A percentile compares a stretch with the other conserved stretches of the same genome.
phyloP scores from a whole-genome alignment of 2,113 vertebrate genomes.

The Telmatochromis bifrenatus region DNA sequence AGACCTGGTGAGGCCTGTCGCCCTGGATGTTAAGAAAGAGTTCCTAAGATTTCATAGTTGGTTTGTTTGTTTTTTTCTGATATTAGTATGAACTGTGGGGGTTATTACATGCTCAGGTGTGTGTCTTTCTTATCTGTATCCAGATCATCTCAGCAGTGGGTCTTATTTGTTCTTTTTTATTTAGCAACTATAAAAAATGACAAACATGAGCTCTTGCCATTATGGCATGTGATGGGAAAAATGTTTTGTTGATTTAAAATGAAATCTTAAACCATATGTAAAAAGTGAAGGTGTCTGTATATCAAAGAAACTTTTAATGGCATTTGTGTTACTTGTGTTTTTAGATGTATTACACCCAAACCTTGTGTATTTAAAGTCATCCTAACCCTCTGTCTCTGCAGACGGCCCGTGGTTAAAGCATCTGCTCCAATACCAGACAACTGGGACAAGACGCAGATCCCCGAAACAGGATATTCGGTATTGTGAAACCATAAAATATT shows the following conservation, averaged over 20 bases:
- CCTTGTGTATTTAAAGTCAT: not conserved
- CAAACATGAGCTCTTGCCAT: not conserved
- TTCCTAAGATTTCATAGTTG: not conserved
- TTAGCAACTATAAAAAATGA: rapidly evolving
- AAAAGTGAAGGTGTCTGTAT: not conserved
- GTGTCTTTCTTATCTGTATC: rapidly evolving
- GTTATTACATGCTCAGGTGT: not conserved
- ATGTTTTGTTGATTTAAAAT: not conserved
- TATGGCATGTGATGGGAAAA: not conserved
- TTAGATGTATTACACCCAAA: rapidly evolving
- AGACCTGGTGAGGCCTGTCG: not conserved
- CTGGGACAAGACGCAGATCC: constrained; percentile 63
- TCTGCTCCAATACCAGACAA: constrained; percentile 42
- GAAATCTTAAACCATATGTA: not conserved
- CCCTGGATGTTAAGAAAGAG: not conserved
- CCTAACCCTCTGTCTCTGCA: constrained; percentile 3
- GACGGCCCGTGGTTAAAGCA: not conserved
- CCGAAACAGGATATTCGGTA: constrained; percentile 62
- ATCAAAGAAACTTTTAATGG: rapidly evolving
- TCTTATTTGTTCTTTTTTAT: not conserved
- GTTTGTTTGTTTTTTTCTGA: rapidly evolving
- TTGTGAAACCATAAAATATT: not conserved
- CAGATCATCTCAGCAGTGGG: not conserved
- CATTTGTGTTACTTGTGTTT: rapidly evolving
- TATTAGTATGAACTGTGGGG: not conserved